Base-by-base conservation (phyloP, 2,888 invertebrate species). In the Dendrolimus pini region DNA sequence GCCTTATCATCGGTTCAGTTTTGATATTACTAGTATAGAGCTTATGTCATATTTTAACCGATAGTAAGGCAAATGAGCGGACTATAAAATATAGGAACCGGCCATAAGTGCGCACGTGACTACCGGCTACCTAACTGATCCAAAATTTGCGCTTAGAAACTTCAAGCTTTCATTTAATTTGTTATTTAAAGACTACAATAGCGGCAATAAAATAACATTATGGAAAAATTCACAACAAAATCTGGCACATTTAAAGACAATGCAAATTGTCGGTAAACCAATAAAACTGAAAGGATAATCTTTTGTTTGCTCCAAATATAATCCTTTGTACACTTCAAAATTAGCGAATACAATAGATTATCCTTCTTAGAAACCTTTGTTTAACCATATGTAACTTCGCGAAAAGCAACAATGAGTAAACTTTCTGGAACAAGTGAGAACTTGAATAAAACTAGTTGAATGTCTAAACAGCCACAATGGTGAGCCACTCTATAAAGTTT, bases 401-500 rank as follows among this genome's bases (percentile, higher is more conserved):
- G 30, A 70, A 77, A 73, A 75, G 69, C 67, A 57, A 70, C 12
- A 47, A 47, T 47, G 2, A 47, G 18, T 18, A 3, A 30, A 30
- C 30, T 30, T 30, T 47, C 12, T 47, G 9, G 12, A 47, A 62
- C 64, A 58, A 55, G 57, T 54, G 60, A 60, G 60, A 61, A 61
- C 61, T 57, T 54, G 63, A 65, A 30, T 30, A 30, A 30, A 30
- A 3, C 30, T 6, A 30, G 30, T 30, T 6, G 30, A 30, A 30
- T 30, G 30, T 30, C 30, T 3, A 30, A 30, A 30, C 30, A 6
- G 62, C 65, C 69, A 70, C 61, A 65, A 64, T 67, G 68, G 75
- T 77, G 73, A 74, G 71, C 71, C 66, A 69, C 61, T 65, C 70
- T 65, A 75, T 82, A 78, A 80, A 80, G 30, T 63, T 85, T 84